Evolutionary conservation across 2,797 vertebrate genomes (phyloP).

Genomic region (Mormyrus hasselquistii): DNA sequence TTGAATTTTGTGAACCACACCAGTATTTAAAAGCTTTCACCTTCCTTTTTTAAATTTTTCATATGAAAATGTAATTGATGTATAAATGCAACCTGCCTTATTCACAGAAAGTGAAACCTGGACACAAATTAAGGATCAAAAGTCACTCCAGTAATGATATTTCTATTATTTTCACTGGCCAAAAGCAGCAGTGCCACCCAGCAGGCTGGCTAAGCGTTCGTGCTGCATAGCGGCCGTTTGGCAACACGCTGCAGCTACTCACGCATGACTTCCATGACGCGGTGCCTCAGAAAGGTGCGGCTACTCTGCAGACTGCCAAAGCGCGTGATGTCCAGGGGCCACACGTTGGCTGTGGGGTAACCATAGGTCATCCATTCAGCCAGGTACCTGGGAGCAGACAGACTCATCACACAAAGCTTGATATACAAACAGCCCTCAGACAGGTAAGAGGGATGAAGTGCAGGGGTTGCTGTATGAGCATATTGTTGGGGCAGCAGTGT

Average conservation of each 20-base stretch:
- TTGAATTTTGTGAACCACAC: neutral
- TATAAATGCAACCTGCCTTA: neutral
- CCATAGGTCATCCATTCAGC: constrained; percentile 96
- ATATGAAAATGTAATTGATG: neutral
- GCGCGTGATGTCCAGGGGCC: constrained; percentile 90
- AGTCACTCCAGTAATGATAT: neutral
- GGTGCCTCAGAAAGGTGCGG: constrained; percentile 89
- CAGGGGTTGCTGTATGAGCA: neutral
- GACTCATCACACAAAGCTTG: neutral
- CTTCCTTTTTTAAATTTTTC: neutral
- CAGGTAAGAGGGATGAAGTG: neutral
- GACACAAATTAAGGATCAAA: neutral
- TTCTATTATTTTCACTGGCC: neutral
- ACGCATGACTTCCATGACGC: constrained; percentile 99
- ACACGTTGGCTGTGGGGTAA: constrained; percentile 83
- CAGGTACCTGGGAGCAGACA: constrained; percentile 66
- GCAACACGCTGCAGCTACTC: constrained; percentile 49
- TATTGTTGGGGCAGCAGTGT: no score
- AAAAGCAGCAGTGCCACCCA: neutral
- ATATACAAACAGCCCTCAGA: neutral
- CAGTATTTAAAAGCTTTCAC: neutral
- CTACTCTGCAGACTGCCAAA: constrained; percentile 95
- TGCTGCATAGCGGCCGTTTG: neutral
- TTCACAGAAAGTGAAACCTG: neutral
- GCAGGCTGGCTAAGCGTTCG: neutral